Conservation (phyloP, 2,113 vertebrate species). For the Archilochus colubris region DNA sequence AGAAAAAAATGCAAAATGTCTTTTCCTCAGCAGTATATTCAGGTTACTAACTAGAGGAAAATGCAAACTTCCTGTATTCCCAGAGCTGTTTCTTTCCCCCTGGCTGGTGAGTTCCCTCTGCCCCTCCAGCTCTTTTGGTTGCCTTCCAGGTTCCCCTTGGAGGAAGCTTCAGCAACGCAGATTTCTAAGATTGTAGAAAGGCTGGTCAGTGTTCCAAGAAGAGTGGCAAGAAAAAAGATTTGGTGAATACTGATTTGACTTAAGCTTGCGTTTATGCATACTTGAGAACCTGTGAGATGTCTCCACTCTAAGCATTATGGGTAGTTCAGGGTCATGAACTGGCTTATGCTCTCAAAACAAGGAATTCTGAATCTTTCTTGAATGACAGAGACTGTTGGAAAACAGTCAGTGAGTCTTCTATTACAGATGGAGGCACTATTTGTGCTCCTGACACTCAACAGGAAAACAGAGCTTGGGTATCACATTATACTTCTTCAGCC, state of each 20-base stretch:
- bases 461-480: neutral
- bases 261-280: neutral
- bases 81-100: neutral
- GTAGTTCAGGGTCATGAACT: neutral
- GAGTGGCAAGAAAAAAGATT: neutral
- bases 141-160: neutral
- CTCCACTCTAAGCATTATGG: neutral
- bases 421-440: neutral
- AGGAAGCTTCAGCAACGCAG: neutral
- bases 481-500: neutral
- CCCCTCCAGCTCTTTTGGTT: neutral
- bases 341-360: neutral
- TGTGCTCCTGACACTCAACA: neutral
- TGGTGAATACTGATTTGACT: neutral
- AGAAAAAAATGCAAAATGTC: constrained; percentile 13
- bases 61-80: neutral
- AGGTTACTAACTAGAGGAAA: neutral
- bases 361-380: neutral
- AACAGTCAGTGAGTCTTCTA: neutral
- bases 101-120: neutral
- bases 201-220: neutral
- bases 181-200: neutral
- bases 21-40: neutral
- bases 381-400: neutral
- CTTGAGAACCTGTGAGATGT: neutral